These are phyloP conservation scores for Leptothorax acervorum DNA, from an alignment of 2,888 invertebrate species.

Conservation along the genomic window DNA sequence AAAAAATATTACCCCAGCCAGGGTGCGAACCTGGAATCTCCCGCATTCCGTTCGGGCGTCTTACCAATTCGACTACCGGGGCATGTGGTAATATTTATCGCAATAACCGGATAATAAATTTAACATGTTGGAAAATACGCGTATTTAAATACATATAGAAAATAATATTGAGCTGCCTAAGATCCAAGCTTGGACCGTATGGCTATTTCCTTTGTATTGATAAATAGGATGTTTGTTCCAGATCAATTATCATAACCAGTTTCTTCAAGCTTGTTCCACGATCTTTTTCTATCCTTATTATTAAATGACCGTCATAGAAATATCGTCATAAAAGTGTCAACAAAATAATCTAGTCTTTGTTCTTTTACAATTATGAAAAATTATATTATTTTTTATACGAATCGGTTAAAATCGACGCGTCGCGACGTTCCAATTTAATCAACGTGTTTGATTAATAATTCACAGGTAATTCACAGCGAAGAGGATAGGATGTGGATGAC, in stretches of 20 bases:
- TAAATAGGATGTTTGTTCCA: neutral
- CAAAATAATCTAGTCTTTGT: neutral
- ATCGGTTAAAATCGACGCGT: neutral
- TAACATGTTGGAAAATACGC: too few relatives aligned
- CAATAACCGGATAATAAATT: too few relatives aligned
- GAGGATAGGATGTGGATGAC: constrained; percentile 80
- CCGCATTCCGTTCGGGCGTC: too few relatives aligned
- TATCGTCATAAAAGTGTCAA: neutral
- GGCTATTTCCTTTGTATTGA: neutral
- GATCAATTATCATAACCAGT: constrained; percentile 4
- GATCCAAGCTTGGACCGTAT: too few relatives aligned
- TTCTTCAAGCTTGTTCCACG: neutral
- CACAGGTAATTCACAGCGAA: constrained; percentile 80
- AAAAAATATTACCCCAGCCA: too few relatives aligned
- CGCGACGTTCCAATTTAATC: constrained; percentile 3
- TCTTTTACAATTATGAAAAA: neutral
- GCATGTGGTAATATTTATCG: too few relatives aligned
- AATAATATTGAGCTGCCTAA: too few relatives aligned
- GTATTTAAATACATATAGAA: too few relatives aligned
- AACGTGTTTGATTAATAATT: constrained; percentile 37
- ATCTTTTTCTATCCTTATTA: neutral
- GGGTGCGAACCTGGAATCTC: too few relatives aligned
- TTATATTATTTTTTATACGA: neutral
- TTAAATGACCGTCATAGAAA: neutral
- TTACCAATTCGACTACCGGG: too few relatives aligned